Evolutionary conservation across 2,888 invertebrate genomes (phyloP).

Genomic region (Odontocerum albicorne): DNA sequence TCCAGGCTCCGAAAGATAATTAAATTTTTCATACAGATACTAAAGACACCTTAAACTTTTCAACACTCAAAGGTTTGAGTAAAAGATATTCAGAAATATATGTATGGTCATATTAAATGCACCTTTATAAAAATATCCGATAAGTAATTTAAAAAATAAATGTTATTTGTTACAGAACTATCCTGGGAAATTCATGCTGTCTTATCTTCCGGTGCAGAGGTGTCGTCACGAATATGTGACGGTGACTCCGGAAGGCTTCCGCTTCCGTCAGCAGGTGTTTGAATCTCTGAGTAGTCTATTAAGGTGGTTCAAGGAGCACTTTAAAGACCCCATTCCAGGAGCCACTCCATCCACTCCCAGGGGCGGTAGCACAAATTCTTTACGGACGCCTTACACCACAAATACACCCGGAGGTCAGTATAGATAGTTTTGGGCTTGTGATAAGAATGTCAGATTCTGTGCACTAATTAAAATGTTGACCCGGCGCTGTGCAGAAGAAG

Average conservation of each 20-base stretch:
- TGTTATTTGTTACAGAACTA: conserved; percentile 59
- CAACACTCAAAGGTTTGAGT: no score
- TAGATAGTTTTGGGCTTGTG: neutral
- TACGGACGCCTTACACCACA: conserved; percentile 50
- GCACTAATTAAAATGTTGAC: neutral
- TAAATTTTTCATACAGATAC: no score
- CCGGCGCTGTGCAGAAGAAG: neutral
- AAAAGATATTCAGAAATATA: no score
- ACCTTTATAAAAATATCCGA: no score
- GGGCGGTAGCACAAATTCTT: conserved; percentile 62
- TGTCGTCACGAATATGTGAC: conserved; percentile 91
- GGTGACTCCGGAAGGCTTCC: conserved; percentile 89
- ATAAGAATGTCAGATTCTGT: neutral
- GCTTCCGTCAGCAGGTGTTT: conserved; percentile 87
- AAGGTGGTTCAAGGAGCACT: conserved; percentile 98
- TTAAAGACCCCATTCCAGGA: conserved; percentile 83
- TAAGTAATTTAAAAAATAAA: no score
- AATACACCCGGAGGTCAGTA: conserved; percentile 40
- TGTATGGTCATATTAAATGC: no score
- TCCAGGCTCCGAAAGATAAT: no score
- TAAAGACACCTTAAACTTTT: no score
- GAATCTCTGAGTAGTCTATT: conserved; percentile 75
- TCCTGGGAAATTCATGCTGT: conserved; percentile 91
- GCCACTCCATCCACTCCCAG: conserved; percentile 75
- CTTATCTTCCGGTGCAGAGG: conserved; percentile 86